Percentiles rank a stretch among this genome's conserved stretches.
Conservation (phyloP, 1,140 invertebrate genomes). For the Hyles euphorbiae region DNA sequence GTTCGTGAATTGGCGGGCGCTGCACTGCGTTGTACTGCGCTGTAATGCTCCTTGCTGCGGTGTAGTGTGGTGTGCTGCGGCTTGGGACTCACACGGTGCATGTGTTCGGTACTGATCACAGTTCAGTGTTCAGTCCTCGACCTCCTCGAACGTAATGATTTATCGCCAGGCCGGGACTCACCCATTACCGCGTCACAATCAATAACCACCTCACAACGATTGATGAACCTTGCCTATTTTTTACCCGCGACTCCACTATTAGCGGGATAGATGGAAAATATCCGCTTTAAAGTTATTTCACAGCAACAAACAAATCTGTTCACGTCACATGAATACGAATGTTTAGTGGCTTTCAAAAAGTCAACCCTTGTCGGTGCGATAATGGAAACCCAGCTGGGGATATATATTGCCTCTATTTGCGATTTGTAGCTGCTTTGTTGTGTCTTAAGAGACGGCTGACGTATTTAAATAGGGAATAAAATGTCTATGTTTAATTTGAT, state of each 20-base stretch:
- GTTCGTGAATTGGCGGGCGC: not conserved
- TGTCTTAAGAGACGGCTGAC: no score
- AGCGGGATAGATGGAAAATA: slow-evolving; percentile 7
- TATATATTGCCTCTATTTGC: no score
- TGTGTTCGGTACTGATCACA: no score
- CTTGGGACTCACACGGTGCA: not conserved
- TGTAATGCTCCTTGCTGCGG: not conserved
- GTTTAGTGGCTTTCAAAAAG: slow-evolving; percentile 10
- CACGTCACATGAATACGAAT: slow-evolving; percentile 17
- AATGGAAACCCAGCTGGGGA: no score
- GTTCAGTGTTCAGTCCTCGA: slow-evolving; percentile 19
- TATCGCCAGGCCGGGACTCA: slow-evolving; percentile 38
- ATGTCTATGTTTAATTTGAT: no score
- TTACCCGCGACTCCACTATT: slow-evolving; percentile 12
- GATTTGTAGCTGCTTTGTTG: no score
- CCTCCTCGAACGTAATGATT: slow-evolving; percentile 40
- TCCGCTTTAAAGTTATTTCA: slow-evolving; percentile 1
- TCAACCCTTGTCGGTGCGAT: no score
- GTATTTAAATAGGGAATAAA: no score
- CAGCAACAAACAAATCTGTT: slow-evolving; percentile 9
- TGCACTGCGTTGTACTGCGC: not conserved
- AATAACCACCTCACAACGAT: slow-evolving; percentile 42
- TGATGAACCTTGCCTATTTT: slow-evolving; percentile 45
- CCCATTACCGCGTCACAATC: slow-evolving; percentile 58
- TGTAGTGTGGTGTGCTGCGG: not conserved